A percentile compares a stretch with the other conserved stretches of the same genome.
Evolutionary conservation across 2,888 invertebrate species (phyloP).

Genomic region (Mythimna impura): DNA sequence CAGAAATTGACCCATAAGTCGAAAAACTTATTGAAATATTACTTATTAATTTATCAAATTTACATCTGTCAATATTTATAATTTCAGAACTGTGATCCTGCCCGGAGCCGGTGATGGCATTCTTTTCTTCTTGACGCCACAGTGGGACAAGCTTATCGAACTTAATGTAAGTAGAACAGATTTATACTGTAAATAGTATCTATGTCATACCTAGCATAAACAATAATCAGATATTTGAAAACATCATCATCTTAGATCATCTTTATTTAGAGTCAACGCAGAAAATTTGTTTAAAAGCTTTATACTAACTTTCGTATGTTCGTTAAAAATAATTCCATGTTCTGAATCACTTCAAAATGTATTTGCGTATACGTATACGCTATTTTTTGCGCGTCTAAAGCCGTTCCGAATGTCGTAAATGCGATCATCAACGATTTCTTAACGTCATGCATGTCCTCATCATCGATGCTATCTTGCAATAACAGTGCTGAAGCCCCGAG

Average conservation of each 20-base stretch:
- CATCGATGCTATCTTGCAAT: no score
- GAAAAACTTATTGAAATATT: no score
- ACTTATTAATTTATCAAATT: no score
- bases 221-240: not conserved
- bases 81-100: slow-evolving; percentile 89
- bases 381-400: no score
- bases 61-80: not conserved
- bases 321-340: no score
- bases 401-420: no score
- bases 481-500: no score
- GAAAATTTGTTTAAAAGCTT: not conserved
- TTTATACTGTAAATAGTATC: not conserved
- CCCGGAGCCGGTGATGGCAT: slow-evolving; percentile 93
- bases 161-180: slow-evolving; percentile 89
- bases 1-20: not conserved
- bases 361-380: no score
- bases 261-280: not conserved
- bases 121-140: slow-evolving; percentile 94
- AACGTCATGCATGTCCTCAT: no score
- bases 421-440: no score
- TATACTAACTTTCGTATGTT: no score
- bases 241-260: not conserved
- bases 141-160: slow-evolving; percentile 93
- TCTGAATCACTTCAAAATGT: no score
- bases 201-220: not conserved